phyloP scores from a whole-genome alignment of 2,888 invertebrate species.

The Tetragonula carbonaria region DNA sequence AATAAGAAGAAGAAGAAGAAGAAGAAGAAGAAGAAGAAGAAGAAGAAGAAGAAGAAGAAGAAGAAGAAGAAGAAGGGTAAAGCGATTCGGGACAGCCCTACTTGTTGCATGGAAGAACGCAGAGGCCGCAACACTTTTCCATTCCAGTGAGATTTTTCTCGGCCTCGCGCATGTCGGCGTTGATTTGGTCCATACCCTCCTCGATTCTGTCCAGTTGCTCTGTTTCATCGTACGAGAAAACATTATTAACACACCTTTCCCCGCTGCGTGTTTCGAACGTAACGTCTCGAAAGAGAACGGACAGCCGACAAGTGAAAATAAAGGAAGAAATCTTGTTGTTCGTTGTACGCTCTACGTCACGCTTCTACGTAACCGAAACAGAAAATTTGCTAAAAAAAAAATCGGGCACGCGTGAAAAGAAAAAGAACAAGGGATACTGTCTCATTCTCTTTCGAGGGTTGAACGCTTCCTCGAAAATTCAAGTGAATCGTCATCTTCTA shows the following conservation, averaged over 20 bases:
- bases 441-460: slow-evolving; percentile 45
- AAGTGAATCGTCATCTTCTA: slow-evolving; percentile 12
- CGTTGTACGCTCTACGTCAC: neutral
- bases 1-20: no score
- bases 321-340: neutral
- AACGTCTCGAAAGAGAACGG: slow-evolving; percentile 57
- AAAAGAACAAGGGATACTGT: slow-evolving; percentile 7
- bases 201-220: slow-evolving; percentile 99
- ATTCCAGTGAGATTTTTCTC: slow-evolving; percentile 99
- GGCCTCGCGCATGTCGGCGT: slow-evolving; percentile 99
- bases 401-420: neutral
- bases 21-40: slow-evolving; percentile 1
- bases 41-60: no score
- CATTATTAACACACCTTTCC: slow-evolving; percentile 36
- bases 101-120: slow-evolving; percentile 99
- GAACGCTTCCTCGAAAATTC: slow-evolving; percentile 12
- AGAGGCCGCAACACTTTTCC: slow-evolving; percentile 99
- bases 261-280: neutral
- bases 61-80: slow-evolving; percentile 17
- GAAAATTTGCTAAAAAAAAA: neutral
- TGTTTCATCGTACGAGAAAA: slow-evolving; percentile 82
- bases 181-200: slow-evolving; percentile 99
- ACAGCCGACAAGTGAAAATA: slow-evolving; percentile 1
- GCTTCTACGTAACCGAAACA: neutral
- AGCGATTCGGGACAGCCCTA: slow-evolving; percentile 82